Conservation (phyloP, 2,113 vertebrate genomes). For the Scortum barcoo region DNA sequence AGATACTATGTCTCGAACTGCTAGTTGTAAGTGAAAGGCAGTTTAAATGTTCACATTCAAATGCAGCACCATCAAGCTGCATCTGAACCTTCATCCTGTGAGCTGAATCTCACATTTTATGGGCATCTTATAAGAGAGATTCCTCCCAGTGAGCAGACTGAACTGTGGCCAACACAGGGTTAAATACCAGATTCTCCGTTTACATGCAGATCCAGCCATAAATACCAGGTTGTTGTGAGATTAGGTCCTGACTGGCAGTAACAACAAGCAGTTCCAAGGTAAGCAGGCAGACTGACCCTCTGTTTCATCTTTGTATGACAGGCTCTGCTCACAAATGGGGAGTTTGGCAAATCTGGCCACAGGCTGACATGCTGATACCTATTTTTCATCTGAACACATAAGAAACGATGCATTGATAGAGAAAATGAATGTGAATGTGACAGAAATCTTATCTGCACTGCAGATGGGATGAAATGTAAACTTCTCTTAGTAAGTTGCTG, state of each 20-base stretch:
- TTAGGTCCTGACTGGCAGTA: background rate
- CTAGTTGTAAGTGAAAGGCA: background rate
- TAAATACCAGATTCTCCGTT: conserved; percentile 26
- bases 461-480: conserved; percentile 41
- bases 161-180: background rate
- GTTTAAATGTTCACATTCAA: background rate
- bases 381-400: background rate
- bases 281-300: conserved; percentile 16
- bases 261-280: background rate
- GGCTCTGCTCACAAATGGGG: conserved; percentile 4
- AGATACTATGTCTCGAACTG: background rate
- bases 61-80: background rate
- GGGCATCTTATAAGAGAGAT: background rate
- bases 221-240: background rate
- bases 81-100: background rate
- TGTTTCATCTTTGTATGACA: background rate
- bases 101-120: background rate
- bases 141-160: background rate
- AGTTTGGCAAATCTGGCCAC: background rate
- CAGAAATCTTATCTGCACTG: conserved; percentile 58
- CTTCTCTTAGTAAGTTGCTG: background rate
- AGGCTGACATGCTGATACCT: conserved; percentile 23
- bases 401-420: background rate
- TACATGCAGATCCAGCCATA: conserved; percentile 39
- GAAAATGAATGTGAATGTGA: background rate